These are phyloP conservation scores for Saxidomus purpurata DNA, from an alignment of 1,140 invertebrate species.

Conservation along the genomic window DNA sequence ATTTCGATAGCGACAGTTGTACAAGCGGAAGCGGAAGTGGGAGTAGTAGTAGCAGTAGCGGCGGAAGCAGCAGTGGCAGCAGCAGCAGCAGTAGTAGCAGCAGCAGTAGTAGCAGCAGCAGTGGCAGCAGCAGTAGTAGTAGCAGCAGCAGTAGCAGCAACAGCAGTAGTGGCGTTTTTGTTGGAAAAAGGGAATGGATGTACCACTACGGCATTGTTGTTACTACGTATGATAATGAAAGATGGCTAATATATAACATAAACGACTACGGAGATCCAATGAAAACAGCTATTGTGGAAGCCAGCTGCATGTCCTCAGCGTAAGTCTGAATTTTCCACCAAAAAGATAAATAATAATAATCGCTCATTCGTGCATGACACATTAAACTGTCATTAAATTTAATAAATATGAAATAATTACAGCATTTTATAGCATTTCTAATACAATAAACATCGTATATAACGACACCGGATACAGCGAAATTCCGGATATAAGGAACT, in stretches of 20 bases:
- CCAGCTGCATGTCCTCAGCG: background rate
- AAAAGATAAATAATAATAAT: no score
- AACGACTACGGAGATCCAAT: constrained; percentile 5
- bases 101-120: constrained; percentile 13
- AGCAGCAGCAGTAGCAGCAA: constrained; percentile 32
- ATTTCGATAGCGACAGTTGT: background rate
- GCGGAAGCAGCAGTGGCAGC: background rate
- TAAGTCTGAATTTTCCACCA: background rate
- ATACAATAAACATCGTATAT: no score
- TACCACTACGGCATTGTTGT: background rate
- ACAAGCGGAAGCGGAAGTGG: background rate
- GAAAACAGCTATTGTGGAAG: background rate
- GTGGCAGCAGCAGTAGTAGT: constrained; percentile 39
- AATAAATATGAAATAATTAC: no score
- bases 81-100: constrained; percentile 16
- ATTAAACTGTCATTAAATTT: no score
- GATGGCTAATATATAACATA: background rate
- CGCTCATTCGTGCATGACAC: no score
- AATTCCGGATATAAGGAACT: no score
- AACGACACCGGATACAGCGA: no score
- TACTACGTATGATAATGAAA: background rate
- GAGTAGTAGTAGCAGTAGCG: constrained; percentile 9
- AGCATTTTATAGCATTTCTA: no score
- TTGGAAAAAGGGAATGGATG: no score
- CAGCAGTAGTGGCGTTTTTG: constrained; percentile 5